Base-by-base conservation (phyloP, 2,888 invertebrate species). In the Macrosoma leucophasiata region DNA sequence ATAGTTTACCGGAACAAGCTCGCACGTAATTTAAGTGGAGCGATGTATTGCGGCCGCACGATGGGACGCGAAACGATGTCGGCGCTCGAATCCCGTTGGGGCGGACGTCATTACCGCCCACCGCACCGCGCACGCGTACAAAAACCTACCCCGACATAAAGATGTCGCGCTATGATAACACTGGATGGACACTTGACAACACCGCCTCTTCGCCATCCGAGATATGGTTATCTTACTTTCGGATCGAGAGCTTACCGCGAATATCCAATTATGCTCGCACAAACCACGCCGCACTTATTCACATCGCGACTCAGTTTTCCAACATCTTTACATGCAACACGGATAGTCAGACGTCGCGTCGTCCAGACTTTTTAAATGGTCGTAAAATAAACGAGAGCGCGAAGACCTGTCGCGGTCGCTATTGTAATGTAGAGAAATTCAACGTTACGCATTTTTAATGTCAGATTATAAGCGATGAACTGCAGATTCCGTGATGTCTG, bases 61-160 rank as follows among this genome's bases (percentile, higher is more conserved):
- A 74, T 77, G 76, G 74, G 77, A 76, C 74, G 74, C 73, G 71
- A 78, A 78, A 75, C 70, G 75, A 76, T 77, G 81, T 68, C 74
- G 71, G 65, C 51, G 68, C 71, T 69, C 64, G 62, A 71, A 77
- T 79, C 76, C 81, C 81, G 81, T 81, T 81, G 76, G 67, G 67
- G 62, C 70, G 75, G 77, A 74, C 77, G 68, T 76, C 62, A 78
- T 78, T 76, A 77, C 75, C 76, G 78, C 78, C 81, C 77, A 78
- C 74, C 62, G 66, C 71, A 71, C 55, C 56, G 69, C 72, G 70
- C 73, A 73, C 68, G 70, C 73, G 70, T 60, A 71, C 59, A 77
- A 79, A 81, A 79, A 77, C 69, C 67, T 70, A 75, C 70, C 70
- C 62, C 60, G 44, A 59, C 53, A 69, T 69, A 63, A 67, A 77